phyloP scores from a whole-genome alignment of 2,888 invertebrate genomes.

The Laothoe populi region DNA sequence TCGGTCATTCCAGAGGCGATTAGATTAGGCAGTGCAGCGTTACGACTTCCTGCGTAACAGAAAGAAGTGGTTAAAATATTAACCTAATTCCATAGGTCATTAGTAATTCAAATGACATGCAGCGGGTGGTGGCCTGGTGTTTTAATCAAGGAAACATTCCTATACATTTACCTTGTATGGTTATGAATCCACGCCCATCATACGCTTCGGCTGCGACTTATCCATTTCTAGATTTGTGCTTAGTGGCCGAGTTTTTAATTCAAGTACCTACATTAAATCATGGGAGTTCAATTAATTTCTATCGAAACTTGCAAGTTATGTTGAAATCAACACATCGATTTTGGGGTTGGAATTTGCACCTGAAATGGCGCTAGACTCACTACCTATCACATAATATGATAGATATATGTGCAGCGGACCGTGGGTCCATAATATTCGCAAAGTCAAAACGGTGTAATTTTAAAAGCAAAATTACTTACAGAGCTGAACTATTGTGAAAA shows the following conservation, averaged over 20 bases:
- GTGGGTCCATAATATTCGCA: too few species aligned
- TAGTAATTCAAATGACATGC: constrained; percentile 2
- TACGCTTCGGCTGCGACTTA: background rate
- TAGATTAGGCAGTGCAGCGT: background rate
- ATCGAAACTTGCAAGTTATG: too few species aligned
- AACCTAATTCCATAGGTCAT: constrained; percentile 7
- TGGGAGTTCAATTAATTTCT: too few species aligned
- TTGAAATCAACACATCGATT: background rate
- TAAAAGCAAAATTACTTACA: constrained; percentile 27
- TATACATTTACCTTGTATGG: constrained; percentile 18
- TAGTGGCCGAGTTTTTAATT: constrained; percentile 8
- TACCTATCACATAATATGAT: too few species aligned
- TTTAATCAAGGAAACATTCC: constrained; percentile 30
- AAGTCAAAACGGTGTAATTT: too few species aligned
- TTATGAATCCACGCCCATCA: constrained; percentile 27
- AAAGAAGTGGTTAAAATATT: background rate
- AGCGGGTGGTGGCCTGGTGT: background rate
- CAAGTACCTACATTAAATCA: background rate
- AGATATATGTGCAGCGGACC: too few species aligned
- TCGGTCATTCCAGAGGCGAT: background rate
- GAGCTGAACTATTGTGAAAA: constrained; percentile 56
- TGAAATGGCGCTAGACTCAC: too few species aligned
- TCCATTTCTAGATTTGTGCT: constrained; percentile 1
- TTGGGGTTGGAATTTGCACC: too few species aligned
- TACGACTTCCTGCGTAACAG: background rate